A percentile compares a stretch with the other conserved stretches of the same genome.
phyloP scores from a whole-genome alignment of 2,888 invertebrate genomes.

The Hyppa rectilinea region DNA sequence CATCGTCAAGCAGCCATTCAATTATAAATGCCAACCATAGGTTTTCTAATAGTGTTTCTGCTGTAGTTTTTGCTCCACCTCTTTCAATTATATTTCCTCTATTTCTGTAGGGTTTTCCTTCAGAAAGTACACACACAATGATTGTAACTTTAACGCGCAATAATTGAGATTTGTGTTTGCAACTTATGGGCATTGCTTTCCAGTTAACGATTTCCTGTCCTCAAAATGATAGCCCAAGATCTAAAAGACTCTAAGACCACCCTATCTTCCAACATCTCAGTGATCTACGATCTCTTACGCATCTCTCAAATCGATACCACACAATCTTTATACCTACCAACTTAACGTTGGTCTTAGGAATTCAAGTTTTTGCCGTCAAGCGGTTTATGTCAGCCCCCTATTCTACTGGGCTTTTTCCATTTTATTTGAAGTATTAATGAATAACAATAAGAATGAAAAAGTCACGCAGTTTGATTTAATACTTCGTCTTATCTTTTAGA shows the following conservation, averaged over 20 bases:
- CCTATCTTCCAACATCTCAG: constrained; percentile 20
- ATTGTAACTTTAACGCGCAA: constrained; percentile 20
- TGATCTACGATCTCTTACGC: constrained; percentile 55
- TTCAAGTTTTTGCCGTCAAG: constrained; percentile 79
- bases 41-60: not conserved
- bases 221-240: constrained; percentile 34
- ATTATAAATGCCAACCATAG: not conserved
- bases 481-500: constrained; percentile 77
- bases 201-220: constrained; percentile 26
- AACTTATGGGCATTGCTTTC: constrained; percentile 19
- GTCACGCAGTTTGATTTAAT: constrained; percentile 84
- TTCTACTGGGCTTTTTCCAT: constrained; percentile 81
- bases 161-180: constrained; percentile 39
- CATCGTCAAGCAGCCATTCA: not conserved
- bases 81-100: constrained; percentile 12
- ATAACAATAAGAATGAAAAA: constrained; percentile 88
- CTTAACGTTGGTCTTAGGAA: constrained; percentile 77
- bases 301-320: constrained; percentile 52
- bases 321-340: constrained; percentile 44
- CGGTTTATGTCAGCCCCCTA: constrained; percentile 89
- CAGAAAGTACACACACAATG: not conserved
- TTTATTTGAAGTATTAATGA: constrained; percentile 90
- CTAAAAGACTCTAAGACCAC: constrained; percentile 11
- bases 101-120: constrained; percentile 17
- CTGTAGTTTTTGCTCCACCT: constrained; percentile 7